Base-by-base conservation (phyloP, 2,113 vertebrate species). In the Myrmophylax atrothorax region DNA sequence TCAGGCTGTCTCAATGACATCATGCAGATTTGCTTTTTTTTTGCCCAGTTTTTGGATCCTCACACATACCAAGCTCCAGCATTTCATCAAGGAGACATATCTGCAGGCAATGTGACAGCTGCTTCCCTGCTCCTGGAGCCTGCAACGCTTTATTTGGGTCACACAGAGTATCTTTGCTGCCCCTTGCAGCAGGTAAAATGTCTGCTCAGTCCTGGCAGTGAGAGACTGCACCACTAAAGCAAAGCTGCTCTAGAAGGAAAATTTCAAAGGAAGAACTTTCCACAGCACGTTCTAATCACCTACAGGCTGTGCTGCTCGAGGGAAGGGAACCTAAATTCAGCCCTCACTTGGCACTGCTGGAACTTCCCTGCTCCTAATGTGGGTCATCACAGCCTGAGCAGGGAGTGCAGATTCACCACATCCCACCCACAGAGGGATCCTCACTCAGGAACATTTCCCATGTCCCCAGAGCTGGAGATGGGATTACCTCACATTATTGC, bases 41-140 rank as follows among this genome's bases (percentile, higher is more conserved):
- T 42, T 78, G 85, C 79, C 6, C 84, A 38, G 81, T 46, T 93
- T 94, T 87, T 96, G 90, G 85, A 89, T 84, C 62, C 86, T 84
- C 76, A 84, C 66, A 49, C 64, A 28, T 37, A 20, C 33, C 85
- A 77, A 31, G 79, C 72, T 80, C 76, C 33, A 89, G 90, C 80
- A 89, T 94, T 93, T 90, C 79, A 78, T 81, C 92, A 94, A 75
- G 88, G 73, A 92, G 80, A 84, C 66, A 2, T 79, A 29, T 38
- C 96, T 88, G 86, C 83, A 94, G 93, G 96, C 96, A 58, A 33
- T 11, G 84, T 56, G 92, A 89, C 95, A 97, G 96, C 92, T 95
- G 93, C 88, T 92, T 24, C 77, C 86, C 23, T 50, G 94, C 94
- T 94, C 83, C 89, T 52, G 25, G 69, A 87, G 90, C 80, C 86